Evolutionary conservation across 2,113 vertebrate species (phyloP), one percentile per base, ranked within the genome.

Genomic region (Carassius carassius): DNA sequence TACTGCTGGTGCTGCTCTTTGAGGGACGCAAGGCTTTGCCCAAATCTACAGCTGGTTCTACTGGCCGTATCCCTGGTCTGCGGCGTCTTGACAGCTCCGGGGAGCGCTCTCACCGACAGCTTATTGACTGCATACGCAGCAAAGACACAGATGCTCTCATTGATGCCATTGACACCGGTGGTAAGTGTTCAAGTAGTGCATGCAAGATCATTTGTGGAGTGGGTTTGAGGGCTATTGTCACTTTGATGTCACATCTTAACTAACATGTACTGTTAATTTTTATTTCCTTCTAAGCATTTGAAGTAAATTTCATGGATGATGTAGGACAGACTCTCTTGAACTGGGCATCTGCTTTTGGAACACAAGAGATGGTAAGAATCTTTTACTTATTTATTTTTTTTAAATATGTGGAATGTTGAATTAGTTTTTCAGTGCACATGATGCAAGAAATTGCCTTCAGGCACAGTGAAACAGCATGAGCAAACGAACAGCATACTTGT

Each of bases 251-350:
- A 29, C 29, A 29, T 8, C 8, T 44, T 44, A 10, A 62, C 63
- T 78, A 32, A 29, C 6, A 10, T 44, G 41, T 25, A 56, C 44
- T 54, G 14, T 21, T 84, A 0, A 54, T n/a, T 86, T 13, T 73
- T 12, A 85, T 85, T 56, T 6, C 74, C 1, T 91, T 93, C 58
- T 90, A 82, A 99, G 98, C 98, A 69, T 99, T 99, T 92, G 98
- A 99, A 95, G 98, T 99, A 85, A 99, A 99, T 93, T 99, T 99
- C 93, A 99, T 99, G 98, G 98, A 99, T 91, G 98, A 99, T 82
- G 98, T 99, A 49, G 98, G 98, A 86, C 98, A 99, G 91, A 99
- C 98, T 70, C 95, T 99, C 23, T 94, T 99, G 84, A 99, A 99
- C 91, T 99, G 98, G 98, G 98, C 98, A 67, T 99, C 98, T 87